Base-by-base conservation (phyloP, 2,113 vertebrate genomes). In the Tamias sibiricus region DNA sequence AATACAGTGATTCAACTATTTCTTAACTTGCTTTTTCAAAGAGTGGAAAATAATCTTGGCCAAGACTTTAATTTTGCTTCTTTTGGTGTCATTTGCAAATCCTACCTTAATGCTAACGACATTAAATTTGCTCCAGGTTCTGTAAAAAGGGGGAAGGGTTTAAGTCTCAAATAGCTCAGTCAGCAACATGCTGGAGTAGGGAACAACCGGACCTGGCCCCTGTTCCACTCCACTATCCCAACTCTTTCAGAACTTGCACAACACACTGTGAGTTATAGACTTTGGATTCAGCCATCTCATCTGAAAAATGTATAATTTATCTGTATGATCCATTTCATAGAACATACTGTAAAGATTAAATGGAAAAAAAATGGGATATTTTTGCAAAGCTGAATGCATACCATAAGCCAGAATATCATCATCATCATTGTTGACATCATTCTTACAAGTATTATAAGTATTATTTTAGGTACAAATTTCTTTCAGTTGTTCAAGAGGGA, bases 351-450 rank as follows among this genome's bases (percentile, higher is more conserved):
- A 66, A 87, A 44, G 16, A 71, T 42, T 32, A 83, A 94, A 52
- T 72, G 37, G 40, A 83, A 86, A 87, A 54, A 87, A 94, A 91
- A 44, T 19, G 47, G 47, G 69, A n/a, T 40, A 80, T 37, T 81
- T 64, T 87, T 75, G 7, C 40, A 74, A 49, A 90, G 17, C 16
- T 83, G 47, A 79, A 49, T 30, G 32, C 19, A 24, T 81, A 26
- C 59, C 40, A 16, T 42, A 83, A 79, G 8, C 62, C 74, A 22
- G 10, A 28, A 57, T 8, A 68, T 44, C 37, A 19, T 52, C 28
- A 62, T 64, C 19, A 13, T 64, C 35, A 10, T 40, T 44, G 16
- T 14, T 19, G 40, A 19, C 54, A 76, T 68, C 9, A 52, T 52
- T 76, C 52, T 47, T 42, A 12, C 22, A 77, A 72, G 10, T 49